Base-by-base conservation (phyloP, 2,113 vertebrate genomes). In the Andinoacara biseriatus region DNA sequence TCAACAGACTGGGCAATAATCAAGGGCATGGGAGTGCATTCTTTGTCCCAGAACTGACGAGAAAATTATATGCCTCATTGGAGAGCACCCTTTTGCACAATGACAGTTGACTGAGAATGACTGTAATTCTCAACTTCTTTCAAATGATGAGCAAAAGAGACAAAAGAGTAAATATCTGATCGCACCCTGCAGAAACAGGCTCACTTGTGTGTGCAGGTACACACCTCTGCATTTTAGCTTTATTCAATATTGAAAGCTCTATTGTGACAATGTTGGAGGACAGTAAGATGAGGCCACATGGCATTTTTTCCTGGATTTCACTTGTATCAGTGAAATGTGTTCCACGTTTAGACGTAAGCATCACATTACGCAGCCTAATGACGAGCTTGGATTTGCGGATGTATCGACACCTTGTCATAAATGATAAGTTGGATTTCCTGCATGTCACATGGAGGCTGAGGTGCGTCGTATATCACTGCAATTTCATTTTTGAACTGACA, bases 351-450 rank as follows among this genome's bases (percentile, higher is more conserved):
- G 72, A 20, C 24, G 75, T 5, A 9, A 81, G 72, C 46, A 24
- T 26, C 38, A 20, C 3, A 57, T 82, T 26, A 78, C 1, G 1
- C n/a, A 10, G 31, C 76, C 74, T 75, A 38, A 84, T 78, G 79
- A 82, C 58, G 49, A 26, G 81, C 52, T 18, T 14, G 14, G 38
- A 24, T 61, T 75, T 54, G 49, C 74, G 20, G 10, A 74, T 56
- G 63, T 83, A 84, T 89, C 74, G 80, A 81, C 72, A 58, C 13
- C 56, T 80, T 81, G 84, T 86, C 87, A 86, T 35, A 63, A 58
- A 72, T 79, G 84, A 90, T 61, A 59, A 65, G 80, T 83, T 38
- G 76, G 76, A 69, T 90, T 87, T 63, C 58, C 69, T 75, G 63
- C 61, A 15, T 69, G 83, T 92, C 85, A 84, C 77, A 76, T 57